A percentile compares a stretch with the other conserved stretches of the same genome.
Conservation (phyloP, 2,113 vertebrate species). For the Odocoileus virginianus region DNA sequence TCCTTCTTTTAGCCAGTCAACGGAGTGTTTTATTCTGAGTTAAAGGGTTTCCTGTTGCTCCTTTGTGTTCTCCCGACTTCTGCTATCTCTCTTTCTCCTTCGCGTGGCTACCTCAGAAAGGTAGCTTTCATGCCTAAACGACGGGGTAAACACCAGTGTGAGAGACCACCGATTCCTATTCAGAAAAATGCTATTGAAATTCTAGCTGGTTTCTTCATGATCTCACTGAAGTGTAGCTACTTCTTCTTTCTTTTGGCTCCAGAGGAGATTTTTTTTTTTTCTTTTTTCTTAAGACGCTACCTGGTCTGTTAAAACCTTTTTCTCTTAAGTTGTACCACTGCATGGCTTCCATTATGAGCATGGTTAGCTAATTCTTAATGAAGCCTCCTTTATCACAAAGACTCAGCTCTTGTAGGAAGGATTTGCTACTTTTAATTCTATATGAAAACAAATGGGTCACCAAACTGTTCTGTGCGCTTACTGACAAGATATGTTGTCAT, state of each 20-base stretch:
- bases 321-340: conserved; percentile 49
- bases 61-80: conserved; percentile 63
- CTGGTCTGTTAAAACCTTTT: conserved; percentile 53
- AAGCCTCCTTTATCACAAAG: conserved; percentile 73
- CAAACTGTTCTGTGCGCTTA: conserved; percentile 60
- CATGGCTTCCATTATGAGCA: conserved; percentile 56
- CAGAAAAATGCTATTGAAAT: conserved; percentile 60
- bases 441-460: conserved; percentile 59
- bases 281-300: conserved; percentile 6
- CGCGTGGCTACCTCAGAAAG: conserved; percentile 42
- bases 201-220: conserved; percentile 54
- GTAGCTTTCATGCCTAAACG: conserved; percentile 70
- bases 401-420: conserved; percentile 63
- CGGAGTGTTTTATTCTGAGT: conserved; percentile 60
- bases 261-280: neutral
- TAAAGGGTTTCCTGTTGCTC: conserved; percentile 71
- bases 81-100: conserved; percentile 54
- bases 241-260: neutral
- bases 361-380: conserved; percentile 69
- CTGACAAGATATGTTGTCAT: conserved; percentile 31
- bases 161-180: conserved; percentile 67
- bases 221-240: conserved; percentile 57
- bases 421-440: conserved; percentile 62
- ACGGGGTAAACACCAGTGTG: conserved; percentile 56
- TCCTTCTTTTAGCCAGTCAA: conserved; percentile 63